Conservation (phyloP, 2,888 invertebrate species). For the Andrena fulva region DNA sequence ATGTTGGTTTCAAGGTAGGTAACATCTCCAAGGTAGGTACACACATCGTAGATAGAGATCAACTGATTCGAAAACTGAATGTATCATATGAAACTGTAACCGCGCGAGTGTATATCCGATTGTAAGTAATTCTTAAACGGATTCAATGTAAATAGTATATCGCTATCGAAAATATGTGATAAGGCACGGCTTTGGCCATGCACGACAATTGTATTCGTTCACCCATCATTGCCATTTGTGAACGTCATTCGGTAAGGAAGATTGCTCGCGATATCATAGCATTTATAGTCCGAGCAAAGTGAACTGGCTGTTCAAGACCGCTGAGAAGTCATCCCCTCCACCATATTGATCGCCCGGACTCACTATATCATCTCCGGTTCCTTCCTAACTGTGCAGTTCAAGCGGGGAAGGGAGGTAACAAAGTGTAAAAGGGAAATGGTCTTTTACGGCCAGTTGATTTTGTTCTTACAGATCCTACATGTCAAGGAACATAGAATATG, state of each 20-base stretch:
- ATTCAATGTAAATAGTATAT: slow-evolving; percentile 75
- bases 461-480: slow-evolving; percentile 4
- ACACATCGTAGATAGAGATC: slow-evolving; percentile 20
- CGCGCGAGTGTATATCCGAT: slow-evolving; percentile 49
- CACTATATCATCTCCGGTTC: background rate
- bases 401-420: background rate
- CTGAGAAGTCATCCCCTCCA: background rate
- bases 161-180: slow-evolving; percentile 79
- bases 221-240: slow-evolving; percentile 77
- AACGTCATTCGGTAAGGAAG: slow-evolving; percentile 50
- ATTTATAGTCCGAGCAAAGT: background rate
- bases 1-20: slow-evolving; percentile 28
- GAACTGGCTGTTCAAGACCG: background rate
- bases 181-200: slow-evolving; percentile 83
- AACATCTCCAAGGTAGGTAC: background rate
- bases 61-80: slow-evolving; percentile 30
- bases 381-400: background rate
- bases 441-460: background rate
- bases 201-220: slow-evolving; percentile 80
- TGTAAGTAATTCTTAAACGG: slow-evolving; percentile 67
- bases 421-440: background rate
- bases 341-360: background rate
- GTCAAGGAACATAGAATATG: background rate
- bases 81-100: slow-evolving; percentile 48
- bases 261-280: background rate